Conservation (phyloP, 2,113 vertebrate genomes). For the Corythornis vintsioides region DNA sequence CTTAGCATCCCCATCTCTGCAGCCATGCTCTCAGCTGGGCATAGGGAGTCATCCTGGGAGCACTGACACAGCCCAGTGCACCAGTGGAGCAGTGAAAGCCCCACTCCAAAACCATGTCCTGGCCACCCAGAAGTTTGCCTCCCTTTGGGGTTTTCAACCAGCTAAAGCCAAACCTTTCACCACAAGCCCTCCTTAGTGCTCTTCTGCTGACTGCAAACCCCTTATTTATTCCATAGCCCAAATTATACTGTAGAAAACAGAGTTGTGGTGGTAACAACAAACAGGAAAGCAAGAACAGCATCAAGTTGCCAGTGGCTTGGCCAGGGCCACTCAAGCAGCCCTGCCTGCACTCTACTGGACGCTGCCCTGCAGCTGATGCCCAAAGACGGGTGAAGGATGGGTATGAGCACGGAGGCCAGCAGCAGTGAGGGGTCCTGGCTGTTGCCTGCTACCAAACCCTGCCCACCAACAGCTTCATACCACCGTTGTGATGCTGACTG, state of each 20-base stretch:
- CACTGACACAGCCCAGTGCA: not conserved
- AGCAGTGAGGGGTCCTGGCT: not conserved
- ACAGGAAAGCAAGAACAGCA: not conserved
- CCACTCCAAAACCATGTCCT: not conserved
- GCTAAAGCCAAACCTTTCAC: not conserved
- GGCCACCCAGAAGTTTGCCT: not conserved
- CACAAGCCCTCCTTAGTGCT: not conserved
- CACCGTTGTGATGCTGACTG: accelerated
- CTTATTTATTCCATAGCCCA: not conserved
- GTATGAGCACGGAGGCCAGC: not conserved
- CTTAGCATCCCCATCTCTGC: not conserved
- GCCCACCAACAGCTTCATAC: accelerated
- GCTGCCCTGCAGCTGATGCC: not conserved
- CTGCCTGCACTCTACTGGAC: not conserved
- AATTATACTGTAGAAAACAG: not conserved
- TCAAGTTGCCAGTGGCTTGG: not conserved
- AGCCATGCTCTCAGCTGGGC: accelerated
- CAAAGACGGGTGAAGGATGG: accelerated
- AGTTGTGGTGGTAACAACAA: not conserved
- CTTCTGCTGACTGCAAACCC: not conserved
- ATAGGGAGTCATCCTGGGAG: not conserved
- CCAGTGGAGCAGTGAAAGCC: not conserved
- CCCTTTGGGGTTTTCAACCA: accelerated
- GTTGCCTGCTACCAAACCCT: not conserved
- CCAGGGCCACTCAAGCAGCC: not conserved